Evolutionary conservation across 2,888 invertebrate species (phyloP).

Genomic region (Caenorhabditis doughertyi): DNA sequence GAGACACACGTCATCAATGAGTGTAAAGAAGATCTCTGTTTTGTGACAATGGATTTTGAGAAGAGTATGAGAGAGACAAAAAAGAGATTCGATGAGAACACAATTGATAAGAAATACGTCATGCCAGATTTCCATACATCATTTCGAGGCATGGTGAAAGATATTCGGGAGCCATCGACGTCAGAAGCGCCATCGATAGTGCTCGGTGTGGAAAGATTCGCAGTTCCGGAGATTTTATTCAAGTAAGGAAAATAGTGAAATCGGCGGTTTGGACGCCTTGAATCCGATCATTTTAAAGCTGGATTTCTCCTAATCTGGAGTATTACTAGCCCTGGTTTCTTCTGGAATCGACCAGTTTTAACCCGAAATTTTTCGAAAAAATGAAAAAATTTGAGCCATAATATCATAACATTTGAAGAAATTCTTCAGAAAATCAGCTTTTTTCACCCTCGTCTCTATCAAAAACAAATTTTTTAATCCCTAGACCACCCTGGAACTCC

Average conservation of each 20-base stretch:
- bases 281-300: too few relatives aligned
- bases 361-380: too few relatives aligned
- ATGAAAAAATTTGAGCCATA: too few relatives aligned
- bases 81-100: constrained; percentile 46
- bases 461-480: too few relatives aligned
- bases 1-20: constrained; percentile 86
- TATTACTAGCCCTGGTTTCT: too few relatives aligned
- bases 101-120: constrained; percentile 88
- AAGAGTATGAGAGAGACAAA: constrained; percentile 87
- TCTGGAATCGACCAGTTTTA: too few relatives aligned
- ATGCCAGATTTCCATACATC: constrained; percentile 92
- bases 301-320: too few relatives aligned
- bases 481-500: too few relatives aligned
- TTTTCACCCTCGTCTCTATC: background rate
- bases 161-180: constrained; percentile 84
- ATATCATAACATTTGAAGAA: too few relatives aligned
- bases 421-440: too few relatives aligned
- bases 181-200: constrained; percentile 85
- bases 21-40: constrained; percentile 97
- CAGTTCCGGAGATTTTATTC: constrained; percentile 95
- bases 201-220: constrained; percentile 94
- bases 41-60: constrained; percentile 91
- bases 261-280: too few relatives aligned
- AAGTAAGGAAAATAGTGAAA: too few relatives aligned
- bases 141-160: constrained; percentile 63